A percentile compares a stretch with the other conserved stretches of the same genome.
phyloP scores from a whole-genome alignment of 2,797 vertebrate species.

The Poecilia gillii region DNA sequence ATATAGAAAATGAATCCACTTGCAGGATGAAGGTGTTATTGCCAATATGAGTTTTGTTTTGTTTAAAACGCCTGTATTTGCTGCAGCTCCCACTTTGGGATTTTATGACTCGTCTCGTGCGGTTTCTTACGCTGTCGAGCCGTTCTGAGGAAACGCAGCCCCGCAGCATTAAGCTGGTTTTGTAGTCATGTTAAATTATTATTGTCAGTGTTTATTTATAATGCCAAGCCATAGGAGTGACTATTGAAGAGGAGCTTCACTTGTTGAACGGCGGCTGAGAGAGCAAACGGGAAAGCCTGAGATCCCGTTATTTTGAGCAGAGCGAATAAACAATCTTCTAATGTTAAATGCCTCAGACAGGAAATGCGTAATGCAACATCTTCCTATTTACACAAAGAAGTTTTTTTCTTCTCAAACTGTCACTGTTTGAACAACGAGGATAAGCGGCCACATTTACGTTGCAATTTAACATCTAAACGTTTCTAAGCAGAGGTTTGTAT shows the following conservation, averaged over 20 bases:
- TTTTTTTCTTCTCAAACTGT: not conserved
- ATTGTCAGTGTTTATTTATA: slow-evolving; percentile 21
- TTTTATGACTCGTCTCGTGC: slow-evolving; percentile 11
- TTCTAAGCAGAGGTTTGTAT: not conserved
- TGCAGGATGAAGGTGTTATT: slow-evolving; percentile 30
- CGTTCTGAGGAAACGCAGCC: slow-evolving; percentile 5
- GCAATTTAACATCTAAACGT: not conserved
- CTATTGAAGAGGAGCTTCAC: slow-evolving; percentile 38
- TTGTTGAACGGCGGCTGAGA: slow-evolving; percentile 52
- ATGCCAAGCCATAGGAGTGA: slow-evolving; percentile 5
- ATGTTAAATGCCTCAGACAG: slow-evolving; percentile 12
- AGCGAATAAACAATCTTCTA: slow-evolving; percentile 29
- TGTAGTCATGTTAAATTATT: not conserved
- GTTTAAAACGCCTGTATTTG: slow-evolving; percentile 39
- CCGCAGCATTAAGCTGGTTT: slow-evolving; percentile 19
- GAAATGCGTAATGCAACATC: not conserved
- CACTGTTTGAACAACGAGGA: not conserved
- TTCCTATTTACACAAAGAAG: not conserved
- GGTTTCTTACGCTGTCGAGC: slow-evolving; percentile 27
- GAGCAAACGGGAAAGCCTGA: slow-evolving; percentile 40
- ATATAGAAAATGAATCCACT: slow-evolving; percentile 31
- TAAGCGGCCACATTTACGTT: too few species aligned
- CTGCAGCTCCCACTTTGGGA: slow-evolving; percentile 14
- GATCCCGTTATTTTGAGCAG: slow-evolving; percentile 27
- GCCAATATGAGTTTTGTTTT: slow-evolving; percentile 7